These are phyloP conservation scores for Ardeotis arabs DNA, from an alignment of 2,113 vertebrate species.

Conservation along the genomic window DNA sequence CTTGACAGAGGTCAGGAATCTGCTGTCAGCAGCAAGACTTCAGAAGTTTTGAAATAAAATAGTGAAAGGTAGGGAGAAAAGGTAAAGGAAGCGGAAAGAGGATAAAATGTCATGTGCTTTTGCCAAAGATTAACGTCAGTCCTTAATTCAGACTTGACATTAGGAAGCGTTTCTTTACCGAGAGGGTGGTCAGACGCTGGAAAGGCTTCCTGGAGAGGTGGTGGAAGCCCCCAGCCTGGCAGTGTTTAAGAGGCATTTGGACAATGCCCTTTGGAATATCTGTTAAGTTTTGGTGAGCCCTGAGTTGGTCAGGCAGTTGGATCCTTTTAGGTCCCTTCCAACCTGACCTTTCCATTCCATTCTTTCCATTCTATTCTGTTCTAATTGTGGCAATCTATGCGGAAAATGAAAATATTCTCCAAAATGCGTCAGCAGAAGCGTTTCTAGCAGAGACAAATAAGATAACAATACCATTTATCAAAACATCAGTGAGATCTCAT, in stretches of 20 bases:
- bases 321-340: neutral
- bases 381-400: rapidly evolving
- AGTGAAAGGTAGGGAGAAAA: neutral
- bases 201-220: neutral
- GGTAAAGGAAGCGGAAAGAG: neutral
- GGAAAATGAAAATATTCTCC: neutral
- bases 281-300: neutral
- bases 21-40: neutral
- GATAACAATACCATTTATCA: neutral
- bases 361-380: too few species aligned
- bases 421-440: neutral
- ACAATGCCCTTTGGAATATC: neutral
- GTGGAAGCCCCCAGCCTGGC: neutral
- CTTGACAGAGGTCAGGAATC: neutral
- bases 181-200: neutral
- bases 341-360: too few species aligned
- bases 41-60: neutral
- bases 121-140: too few species aligned
- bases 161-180: neutral
- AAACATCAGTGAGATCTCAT: neutral
- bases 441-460: neutral
- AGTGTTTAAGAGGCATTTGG: neutral
- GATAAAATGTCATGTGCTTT: neutral
- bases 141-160: neutral
- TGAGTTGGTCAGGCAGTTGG: neutral